Conservation (phyloP, 2,113 vertebrate species). For the Regulus satrapa region DNA sequence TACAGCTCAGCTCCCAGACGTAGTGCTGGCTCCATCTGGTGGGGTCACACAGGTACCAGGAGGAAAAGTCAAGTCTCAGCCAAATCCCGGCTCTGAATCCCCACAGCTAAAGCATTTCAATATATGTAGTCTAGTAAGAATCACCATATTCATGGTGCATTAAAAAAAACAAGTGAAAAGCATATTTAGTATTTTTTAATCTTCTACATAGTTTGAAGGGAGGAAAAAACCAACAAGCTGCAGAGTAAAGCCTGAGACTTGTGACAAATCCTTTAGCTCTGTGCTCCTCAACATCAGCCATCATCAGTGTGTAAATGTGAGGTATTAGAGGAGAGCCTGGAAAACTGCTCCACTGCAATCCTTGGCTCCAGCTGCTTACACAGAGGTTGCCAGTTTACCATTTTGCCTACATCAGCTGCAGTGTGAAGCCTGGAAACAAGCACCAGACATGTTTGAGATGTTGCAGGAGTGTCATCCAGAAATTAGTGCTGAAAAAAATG, state of each 20-base stretch:
- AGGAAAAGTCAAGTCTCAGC: not conserved
- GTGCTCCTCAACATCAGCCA: not conserved
- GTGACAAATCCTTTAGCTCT: not conserved
- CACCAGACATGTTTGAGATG: not conserved
- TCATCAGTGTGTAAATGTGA: not conserved
- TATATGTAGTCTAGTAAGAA: not conserved
- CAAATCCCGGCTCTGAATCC: not conserved
- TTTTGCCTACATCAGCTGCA: not conserved
- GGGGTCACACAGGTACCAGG: not conserved
- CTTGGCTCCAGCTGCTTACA: not conserved
- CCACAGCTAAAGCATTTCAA: not conserved
- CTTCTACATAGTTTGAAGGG: not conserved
- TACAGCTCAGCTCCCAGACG: not conserved
- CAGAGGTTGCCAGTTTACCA: not conserved
- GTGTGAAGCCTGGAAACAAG: not conserved
- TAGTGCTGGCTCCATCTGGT: slow-evolving; percentile 28
- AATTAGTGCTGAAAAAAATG: not conserved
- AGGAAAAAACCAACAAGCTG: not conserved
- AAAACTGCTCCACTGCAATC: not conserved
- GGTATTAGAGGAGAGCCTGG: not conserved
- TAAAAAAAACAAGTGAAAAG: not conserved
- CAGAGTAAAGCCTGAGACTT: not conserved
- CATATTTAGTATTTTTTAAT: not conserved
- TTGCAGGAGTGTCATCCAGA: not conserved
- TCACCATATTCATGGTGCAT: not conserved